Percentiles rank a stretch among this genome's conserved stretches.
phyloP scores from a whole-genome alignment of 2,888 invertebrate genomes.

The Cyrtodaria siliqua region DNA sequence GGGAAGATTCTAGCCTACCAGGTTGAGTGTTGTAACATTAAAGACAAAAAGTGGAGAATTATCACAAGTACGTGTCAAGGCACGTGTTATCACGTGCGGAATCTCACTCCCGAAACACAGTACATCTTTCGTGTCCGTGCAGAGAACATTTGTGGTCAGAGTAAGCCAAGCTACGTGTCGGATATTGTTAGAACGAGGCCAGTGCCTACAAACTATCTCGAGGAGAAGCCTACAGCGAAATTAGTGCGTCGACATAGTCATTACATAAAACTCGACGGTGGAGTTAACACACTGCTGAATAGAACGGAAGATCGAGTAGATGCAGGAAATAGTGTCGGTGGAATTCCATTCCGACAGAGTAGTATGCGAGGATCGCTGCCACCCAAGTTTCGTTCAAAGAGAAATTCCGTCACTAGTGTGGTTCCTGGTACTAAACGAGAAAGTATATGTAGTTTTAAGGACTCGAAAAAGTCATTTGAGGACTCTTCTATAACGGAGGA shows the following conservation, averaged over 20 bases:
- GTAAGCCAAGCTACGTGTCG: conserved; percentile 75
- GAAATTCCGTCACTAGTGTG: conserved; percentile 56
- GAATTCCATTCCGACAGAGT: conserved; percentile 69
- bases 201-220: conserved; percentile 55
- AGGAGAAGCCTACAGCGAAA: conserved; percentile 59
- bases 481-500: conserved; percentile 58
- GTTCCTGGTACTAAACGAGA: conserved; percentile 68
- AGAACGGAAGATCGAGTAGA: conserved; percentile 60
- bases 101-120: conserved; percentile 69
- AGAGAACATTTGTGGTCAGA: conserved; percentile 76
- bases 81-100: conserved; percentile 72
- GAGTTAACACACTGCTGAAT: conserved; percentile 65
- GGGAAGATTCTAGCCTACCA: conserved; percentile 72
- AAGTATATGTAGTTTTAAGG: conserved; percentile 63
- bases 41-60: conserved; percentile 72
- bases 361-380: conserved; percentile 66
- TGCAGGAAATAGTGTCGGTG: conserved; percentile 51
- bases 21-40: conserved; percentile 68
- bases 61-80: conserved; percentile 79
- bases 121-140: conserved; percentile 78
- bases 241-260: conserved; percentile 69
- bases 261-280: conserved; percentile 65
- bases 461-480: conserved; percentile 64
- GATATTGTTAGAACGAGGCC: conserved; percentile 83
- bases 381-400: conserved; percentile 45